phyloP scores from a whole-genome alignment of 2,888 invertebrate species.

The Fabriciana adippe region DNA sequence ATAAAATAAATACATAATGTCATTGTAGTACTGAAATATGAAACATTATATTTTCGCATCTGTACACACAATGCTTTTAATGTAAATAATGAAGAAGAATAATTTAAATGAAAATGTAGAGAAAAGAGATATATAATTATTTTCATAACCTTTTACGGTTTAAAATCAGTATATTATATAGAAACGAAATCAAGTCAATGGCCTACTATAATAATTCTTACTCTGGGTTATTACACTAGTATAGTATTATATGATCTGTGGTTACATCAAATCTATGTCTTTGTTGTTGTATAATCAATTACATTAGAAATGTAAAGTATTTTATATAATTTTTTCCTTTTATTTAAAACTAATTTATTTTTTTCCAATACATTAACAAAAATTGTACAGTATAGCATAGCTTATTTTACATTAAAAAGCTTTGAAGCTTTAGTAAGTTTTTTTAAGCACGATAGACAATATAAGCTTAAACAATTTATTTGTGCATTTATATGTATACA shows the following conservation, averaged over 20 bases:
- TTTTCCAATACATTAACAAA: too few species aligned
- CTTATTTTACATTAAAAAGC: too few species aligned
- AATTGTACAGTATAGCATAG: too few species aligned
- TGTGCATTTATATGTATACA: neutral
- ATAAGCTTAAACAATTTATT: neutral
- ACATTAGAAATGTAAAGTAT: neutral
- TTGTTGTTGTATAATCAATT: neutral
- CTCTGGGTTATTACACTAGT: conserved; percentile 1
- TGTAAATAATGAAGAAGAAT: too few species aligned
- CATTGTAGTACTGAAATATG: neutral
- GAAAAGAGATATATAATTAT: too few species aligned
- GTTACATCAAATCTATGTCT: neutral
- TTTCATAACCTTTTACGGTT: neutral
- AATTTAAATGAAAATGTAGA: neutral
- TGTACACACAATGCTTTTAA: too few species aligned
- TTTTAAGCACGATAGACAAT: neutral
- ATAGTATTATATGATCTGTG: too few species aligned
- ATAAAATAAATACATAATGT: neutral
- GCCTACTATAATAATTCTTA: neutral
- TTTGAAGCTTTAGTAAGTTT: too few species aligned
- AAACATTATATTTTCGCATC: too few species aligned
- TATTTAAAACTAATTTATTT: too few species aligned
- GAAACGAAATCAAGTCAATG: conserved; percentile 8
- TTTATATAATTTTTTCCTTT: too few species aligned
- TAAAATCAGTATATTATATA: conserved; percentile 1